These are phyloP conservation scores for Rhipidura dahli DNA, from an alignment of 2,113 vertebrate species.

Conservation along the genomic window DNA sequence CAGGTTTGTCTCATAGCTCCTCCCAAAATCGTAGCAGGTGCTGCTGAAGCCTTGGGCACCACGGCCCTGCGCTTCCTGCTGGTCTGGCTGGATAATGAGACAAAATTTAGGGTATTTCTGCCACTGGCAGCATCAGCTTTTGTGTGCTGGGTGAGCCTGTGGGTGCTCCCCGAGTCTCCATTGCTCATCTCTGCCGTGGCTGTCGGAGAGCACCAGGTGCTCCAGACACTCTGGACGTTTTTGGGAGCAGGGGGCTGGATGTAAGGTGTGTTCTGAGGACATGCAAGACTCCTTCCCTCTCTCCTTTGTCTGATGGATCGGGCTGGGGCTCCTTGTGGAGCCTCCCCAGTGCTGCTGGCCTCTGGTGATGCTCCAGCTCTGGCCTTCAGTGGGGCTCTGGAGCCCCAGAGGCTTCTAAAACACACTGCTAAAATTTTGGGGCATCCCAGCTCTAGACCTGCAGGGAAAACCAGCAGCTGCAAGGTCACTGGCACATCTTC, in stretches of 20 bases:
- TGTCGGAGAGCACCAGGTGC: not conserved
- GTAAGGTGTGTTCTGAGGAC: fast-evolving
- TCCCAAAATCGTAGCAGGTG: not conserved
- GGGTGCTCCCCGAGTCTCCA: fast-evolving
- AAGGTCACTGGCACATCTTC: not conserved
- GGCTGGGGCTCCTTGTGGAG: fast-evolving
- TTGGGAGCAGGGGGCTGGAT: fast-evolving
- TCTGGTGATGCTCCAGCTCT: not conserved
- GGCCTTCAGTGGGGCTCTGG: fast-evolving
- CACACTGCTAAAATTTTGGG: not conserved
- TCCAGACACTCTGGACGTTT: fast-evolving
- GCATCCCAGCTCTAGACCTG: not conserved
- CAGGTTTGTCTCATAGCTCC: not conserved
- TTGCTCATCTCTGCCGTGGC: not conserved
- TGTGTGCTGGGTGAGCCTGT: not conserved
- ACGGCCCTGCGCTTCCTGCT: fast-evolving
- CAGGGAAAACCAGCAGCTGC: not conserved
- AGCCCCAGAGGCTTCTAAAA: not conserved
- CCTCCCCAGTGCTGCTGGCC: not conserved
- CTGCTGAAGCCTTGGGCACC: not conserved
- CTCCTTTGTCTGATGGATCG: fast-evolving
- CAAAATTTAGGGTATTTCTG: not conserved
- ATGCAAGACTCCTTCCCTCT: fast-evolving
- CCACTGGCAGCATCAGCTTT: not conserved
- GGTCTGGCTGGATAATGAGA: not conserved